Percentiles rank a stretch among this genome's conserved stretches.
Evolutionary conservation across 53 echinoderm and acorn worm species (phyloP).

Genomic region (Holothuria scabra): DNA sequence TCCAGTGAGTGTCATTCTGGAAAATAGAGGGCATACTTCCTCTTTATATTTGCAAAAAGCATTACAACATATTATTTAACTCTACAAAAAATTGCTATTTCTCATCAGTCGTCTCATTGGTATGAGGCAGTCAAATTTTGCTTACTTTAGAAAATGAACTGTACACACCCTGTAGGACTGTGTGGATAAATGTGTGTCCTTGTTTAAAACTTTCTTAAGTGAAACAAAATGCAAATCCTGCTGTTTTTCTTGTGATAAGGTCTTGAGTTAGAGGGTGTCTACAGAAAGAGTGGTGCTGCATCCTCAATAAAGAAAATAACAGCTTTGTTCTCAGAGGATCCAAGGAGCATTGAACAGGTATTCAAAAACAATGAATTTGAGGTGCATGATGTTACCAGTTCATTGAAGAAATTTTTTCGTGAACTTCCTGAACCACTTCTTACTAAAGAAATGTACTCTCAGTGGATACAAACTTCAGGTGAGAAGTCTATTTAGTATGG

Average conservation of each 20-base stretch:
- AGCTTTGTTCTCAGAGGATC: conserved; percentile 60
- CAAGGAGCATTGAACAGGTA: conserved; percentile 63
- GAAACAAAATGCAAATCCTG: too few relatives aligned
- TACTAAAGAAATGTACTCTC: conserved; percentile 69
- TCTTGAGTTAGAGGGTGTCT: conserved; percentile 79
- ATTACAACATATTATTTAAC: too few relatives aligned
- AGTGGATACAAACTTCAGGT: conserved; percentile 90
- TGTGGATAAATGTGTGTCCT: too few relatives aligned
- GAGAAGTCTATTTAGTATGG: conserved; percentile 17
- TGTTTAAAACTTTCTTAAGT: too few relatives aligned
- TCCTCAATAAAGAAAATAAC: conserved; percentile 61
- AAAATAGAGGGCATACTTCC: too few relatives aligned
- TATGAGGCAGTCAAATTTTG: too few relatives aligned
- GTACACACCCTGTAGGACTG: too few relatives aligned
- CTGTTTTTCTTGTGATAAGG: conserved; percentile 43
- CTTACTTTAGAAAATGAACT: too few relatives aligned
- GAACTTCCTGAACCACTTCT: conserved; percentile 92
- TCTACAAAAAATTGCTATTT: too few relatives aligned
- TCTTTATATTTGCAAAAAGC: too few relatives aligned
- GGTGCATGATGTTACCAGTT: conserved; percentile 89
- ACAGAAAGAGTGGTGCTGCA: conserved; percentile 79
- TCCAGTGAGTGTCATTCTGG: too few relatives aligned
- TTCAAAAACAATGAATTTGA: conserved; percentile 50
- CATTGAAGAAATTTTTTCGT: conserved; percentile 95
- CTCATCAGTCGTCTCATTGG: too few relatives aligned